Evolutionary conservation across 2,888 invertebrate species (phyloP), one percentile per base, ranked within the genome.

Genomic region (Lacanobia oleracea): DNA sequence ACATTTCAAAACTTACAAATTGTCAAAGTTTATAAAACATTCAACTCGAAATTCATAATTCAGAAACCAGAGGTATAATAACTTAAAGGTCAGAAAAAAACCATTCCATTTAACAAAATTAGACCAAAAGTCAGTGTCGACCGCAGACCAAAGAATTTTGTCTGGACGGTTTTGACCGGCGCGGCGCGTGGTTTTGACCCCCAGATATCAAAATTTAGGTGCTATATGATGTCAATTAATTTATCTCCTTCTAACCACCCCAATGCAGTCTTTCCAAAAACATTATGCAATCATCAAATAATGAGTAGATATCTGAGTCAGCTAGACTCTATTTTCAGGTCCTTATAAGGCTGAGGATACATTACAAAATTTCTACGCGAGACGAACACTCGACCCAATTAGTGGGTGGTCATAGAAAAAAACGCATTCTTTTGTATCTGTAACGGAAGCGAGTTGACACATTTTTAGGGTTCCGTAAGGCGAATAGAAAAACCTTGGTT

Each of bases 381-480:
- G 83, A 85, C 84, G 87, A 89, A 82, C 85, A 85, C 79, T 83
- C 77, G 84, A 83, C 83, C 86, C 85, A 89, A 88, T 88, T 87
- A 86, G 85, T 86, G 72, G 79, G 77, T 79, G 73, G 69, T 57
- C 68, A 67, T 65, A 86, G 79, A 87, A 87, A 89, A n/a, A 90
- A 89, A 83, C 84, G 73, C 84, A 89, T 86, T 87, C 86, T 82
- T 80, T 85, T 84, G 70, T 89, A 90, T 87, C 88, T 90, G 88
- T 90, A 90, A 90, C 89, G 89, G 89, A 92, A 91, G 89, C 84
- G 66, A 83, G 80, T 82, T 85, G 84, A 88, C 87, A 86, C 86
- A 88, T 86, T 86, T 87, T 83, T 87, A 71, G 83, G 54, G 86
- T 84, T 88, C 89, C 79, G 77, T 67, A 67, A 27, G 48, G 7